Evolutionary conservation across 2,113 vertebrate genomes (phyloP).

Genomic region (Tupaia chinensis): DNA sequence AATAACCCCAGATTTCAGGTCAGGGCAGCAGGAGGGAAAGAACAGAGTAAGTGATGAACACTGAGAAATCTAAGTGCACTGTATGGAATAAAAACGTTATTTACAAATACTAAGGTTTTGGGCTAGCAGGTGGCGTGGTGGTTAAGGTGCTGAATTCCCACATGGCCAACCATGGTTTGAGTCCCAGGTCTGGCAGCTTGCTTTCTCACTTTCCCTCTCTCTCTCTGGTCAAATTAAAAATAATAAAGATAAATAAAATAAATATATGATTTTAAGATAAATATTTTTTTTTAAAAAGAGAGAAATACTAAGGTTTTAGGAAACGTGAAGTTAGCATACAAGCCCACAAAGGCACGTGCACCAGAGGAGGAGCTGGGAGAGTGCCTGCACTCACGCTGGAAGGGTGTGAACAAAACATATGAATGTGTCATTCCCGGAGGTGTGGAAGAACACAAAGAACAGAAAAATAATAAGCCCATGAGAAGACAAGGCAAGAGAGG

Average conservation of each 20-base stretch:
- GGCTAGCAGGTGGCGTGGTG: too few relatives aligned
- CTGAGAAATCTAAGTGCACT: not conserved
- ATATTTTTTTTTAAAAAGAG: too few relatives aligned
- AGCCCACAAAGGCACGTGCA: not conserved
- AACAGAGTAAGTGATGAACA: fast-evolving
- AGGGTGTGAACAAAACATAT: too few relatives aligned
- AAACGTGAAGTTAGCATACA: not conserved
- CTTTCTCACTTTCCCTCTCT: too few relatives aligned
- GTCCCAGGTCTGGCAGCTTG: too few relatives aligned
- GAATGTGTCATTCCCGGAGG: fast-evolving
- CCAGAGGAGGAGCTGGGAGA: not conserved
- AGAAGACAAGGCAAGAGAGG: not conserved
- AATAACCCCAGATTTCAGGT: not conserved
- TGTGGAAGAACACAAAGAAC: not conserved
- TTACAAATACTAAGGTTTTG: not conserved
- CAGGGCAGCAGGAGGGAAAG: not conserved
- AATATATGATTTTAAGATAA: too few relatives aligned
- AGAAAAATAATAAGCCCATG: not conserved
- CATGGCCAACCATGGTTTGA: too few relatives aligned
- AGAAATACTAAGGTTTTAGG: not conserved
- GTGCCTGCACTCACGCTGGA: too few relatives aligned
- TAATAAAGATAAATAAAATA: too few relatives aligned
- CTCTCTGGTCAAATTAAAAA: too few relatives aligned
- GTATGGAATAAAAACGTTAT: fast-evolving
- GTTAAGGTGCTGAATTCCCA: too few relatives aligned